Conservation (phyloP, 2,113 vertebrate genomes). For the Prunella fulvescens region DNA sequence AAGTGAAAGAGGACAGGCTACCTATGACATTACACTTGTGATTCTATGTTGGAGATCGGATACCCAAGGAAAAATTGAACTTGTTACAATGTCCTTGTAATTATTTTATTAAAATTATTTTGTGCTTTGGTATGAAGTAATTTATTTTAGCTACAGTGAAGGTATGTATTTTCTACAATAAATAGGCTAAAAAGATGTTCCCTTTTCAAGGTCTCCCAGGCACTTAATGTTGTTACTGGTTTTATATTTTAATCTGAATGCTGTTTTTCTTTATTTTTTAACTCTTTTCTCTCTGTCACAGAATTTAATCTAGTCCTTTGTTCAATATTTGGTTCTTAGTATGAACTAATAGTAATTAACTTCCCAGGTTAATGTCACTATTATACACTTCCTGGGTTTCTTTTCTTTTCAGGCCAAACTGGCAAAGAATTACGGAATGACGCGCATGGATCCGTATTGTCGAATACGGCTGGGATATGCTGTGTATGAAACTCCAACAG, state of each 20-base stretch:
- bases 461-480: conserved; percentile 91
- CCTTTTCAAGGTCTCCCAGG: neutral
- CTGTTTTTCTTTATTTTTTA: neutral
- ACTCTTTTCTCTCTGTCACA: neutral
- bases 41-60: neutral
- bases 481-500: conserved; percentile 95
- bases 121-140: neutral
- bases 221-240: neutral
- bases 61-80: neutral
- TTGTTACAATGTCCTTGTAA: neutral
- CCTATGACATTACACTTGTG: neutral
- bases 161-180: neutral
- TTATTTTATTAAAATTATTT: neutral
- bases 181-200: neutral
- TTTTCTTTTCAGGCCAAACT: conserved; percentile 84
- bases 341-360: neutral
- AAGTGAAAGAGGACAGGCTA: neutral
- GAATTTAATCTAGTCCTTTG: neutral
- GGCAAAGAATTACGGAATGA: conserved; percentile 98
- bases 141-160: neutral
- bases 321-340: neutral
- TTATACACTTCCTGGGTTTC: neutral
- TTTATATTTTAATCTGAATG: neutral
- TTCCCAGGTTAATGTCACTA: neutral
- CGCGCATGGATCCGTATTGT: conserved; percentile 97